Conservation (phyloP, 2,888 invertebrate species). For the Hyposoter didymator region DNA sequence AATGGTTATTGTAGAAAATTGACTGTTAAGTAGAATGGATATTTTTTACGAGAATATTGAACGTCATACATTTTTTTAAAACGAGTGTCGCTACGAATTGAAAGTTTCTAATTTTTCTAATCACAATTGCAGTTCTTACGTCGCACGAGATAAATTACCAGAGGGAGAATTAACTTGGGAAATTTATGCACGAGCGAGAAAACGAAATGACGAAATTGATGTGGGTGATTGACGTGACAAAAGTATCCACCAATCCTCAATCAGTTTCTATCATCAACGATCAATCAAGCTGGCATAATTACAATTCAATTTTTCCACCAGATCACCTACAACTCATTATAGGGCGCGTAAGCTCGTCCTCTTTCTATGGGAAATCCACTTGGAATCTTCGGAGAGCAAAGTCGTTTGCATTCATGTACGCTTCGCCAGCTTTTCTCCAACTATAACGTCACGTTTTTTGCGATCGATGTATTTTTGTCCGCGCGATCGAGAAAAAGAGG, state of each 20-base stretch:
- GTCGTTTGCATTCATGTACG: constrained; percentile 77
- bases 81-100: neutral
- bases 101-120: neutral
- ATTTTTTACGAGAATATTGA: neutral
- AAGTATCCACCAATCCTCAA: neutral
- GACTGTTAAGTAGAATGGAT: neutral
- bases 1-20: constrained; percentile 7
- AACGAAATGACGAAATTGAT: neutral
- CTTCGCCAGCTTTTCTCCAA: constrained; percentile 73
- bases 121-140: neutral
- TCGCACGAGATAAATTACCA: neutral
- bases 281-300: constrained; percentile 18
- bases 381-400: constrained; percentile 58
- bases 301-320: constrained; percentile 34
- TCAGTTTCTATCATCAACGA: constrained; percentile 10
- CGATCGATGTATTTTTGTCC: constrained; percentile 67
- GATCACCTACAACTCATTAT: constrained; percentile 41
- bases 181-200: neutral
- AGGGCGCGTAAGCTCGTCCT: neutral
- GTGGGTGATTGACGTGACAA: neutral
- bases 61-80: neutral
- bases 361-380: constrained; percentile 33
- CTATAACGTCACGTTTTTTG: constrained; percentile 76
- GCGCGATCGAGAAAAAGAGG: constrained; percentile 38
- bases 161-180: neutral